Evolutionary conservation across 2,113 vertebrate species (phyloP), one percentile per base, ranked within the genome.

Genomic region (Verasper variegatus): DNA sequence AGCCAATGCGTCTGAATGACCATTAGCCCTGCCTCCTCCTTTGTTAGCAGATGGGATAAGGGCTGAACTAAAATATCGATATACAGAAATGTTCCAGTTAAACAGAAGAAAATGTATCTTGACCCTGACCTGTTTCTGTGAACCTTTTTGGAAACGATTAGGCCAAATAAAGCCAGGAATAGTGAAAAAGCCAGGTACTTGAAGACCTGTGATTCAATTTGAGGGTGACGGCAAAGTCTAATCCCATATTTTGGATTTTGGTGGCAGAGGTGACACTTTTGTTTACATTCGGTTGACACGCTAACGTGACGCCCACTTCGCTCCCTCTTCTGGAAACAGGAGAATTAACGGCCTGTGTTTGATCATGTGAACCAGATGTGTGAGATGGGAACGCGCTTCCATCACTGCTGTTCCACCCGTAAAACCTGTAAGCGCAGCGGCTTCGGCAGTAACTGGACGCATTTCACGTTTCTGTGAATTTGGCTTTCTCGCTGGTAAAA

Each of bases 281-380:
- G 10, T 35, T 42, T 26, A 11, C 26, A 14, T 2, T 40, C 27
- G 24, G 26, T 58, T 74, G 26, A 40, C 80, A 56, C 47, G 62
- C 58, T 76, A 76, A 54, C 74, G 74, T 51, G 56, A 9, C 81
- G 49, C 78, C 78, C 71, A 40, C 73, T 69, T 77, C 54, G 57
- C 67, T 79, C 73, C 76, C 69, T 84, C 71, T 81, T 82, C 62
- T 89, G 74, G 82, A 87, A 84, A 74, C 56, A 27, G 83, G 26
- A 55, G 76, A 88, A 78, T 86, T 64, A 85, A 88, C 80, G 81
- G 71, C 66, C 75, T 73, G 85, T 71, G 83, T 67, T 78, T 67
- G 80, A 85, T 85, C 76, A 88, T 83, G 73, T 77, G 89, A 90
- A 86, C 73, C 92, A 91, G 91, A 91, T 89, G 89, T 88, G 79